A percentile compares a stretch with the other conserved stretches of the same genome.
Conservation (phyloP, 1,140 invertebrate species). For the Drosophila fuyamai region DNA sequence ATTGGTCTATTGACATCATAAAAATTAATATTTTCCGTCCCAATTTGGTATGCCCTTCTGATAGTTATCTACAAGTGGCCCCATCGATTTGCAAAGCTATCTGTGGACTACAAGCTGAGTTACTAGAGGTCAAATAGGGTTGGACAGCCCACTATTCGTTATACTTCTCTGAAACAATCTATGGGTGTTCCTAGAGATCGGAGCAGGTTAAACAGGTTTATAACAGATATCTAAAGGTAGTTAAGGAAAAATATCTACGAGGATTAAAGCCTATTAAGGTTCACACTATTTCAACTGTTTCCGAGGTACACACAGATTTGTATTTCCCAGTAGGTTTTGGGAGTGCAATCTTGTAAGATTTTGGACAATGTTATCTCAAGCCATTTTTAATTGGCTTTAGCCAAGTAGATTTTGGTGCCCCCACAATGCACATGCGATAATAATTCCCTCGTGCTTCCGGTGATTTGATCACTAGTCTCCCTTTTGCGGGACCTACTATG, state of each 20-base stretch:
- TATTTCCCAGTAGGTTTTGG: not conserved
- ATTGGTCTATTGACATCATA: constrained; percentile 9
- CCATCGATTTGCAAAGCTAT: not conserved
- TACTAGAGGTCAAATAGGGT: constrained; percentile 14
- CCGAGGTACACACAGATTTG: not conserved
- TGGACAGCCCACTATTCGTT: too few species aligned
- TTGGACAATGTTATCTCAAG: not conserved
- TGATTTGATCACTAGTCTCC: constrained; percentile 9
- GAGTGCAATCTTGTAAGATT: not conserved
- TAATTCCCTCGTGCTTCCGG: not conserved
- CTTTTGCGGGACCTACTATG: constrained; percentile 1
- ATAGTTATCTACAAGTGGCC: constrained; percentile 10
- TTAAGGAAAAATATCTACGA: not conserved
- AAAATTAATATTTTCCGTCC: constrained; percentile 16
- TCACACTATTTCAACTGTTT: not conserved
- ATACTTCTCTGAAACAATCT: not conserved
- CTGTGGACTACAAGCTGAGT: not conserved
- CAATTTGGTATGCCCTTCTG: constrained; percentile 23
- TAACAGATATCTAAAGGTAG: not conserved
- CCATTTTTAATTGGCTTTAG: not conserved
- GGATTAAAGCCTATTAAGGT: too few species aligned
- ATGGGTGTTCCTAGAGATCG: not conserved
- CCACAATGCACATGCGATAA: constrained; percentile 4
- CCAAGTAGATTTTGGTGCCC: not conserved
- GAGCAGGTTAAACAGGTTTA: constrained; percentile 1